phyloP scores from a whole-genome alignment of 2,888 invertebrate genomes.

The Rugalucina vietnamica region DNA sequence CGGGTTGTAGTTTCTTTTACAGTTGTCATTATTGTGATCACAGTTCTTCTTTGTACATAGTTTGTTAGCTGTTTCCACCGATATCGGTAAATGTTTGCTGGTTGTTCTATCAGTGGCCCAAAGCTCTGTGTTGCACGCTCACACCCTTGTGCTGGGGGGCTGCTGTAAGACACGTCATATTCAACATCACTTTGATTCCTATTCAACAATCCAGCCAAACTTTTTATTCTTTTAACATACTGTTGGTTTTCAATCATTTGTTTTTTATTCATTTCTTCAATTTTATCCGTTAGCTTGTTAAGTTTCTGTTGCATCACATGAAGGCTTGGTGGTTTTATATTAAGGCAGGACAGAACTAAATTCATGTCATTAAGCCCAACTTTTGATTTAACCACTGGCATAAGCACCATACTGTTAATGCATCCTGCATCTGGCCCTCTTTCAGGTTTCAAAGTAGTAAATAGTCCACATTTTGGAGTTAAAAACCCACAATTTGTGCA shows the following conservation, averaged over 20 bases:
- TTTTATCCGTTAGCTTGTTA: not conserved
- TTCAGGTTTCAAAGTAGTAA: not conserved
- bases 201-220: not conserved
- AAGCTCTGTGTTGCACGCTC: not conserved
- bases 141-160: not conserved
- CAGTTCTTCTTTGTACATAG: slow-evolving; percentile 4
- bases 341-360: not conserved
- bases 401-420: not conserved
- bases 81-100: not conserved
- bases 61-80: not conserved
- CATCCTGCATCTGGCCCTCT: not conserved
- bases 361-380: not conserved
- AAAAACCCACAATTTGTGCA: not conserved
- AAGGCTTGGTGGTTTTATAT: not conserved
- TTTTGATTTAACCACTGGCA: not conserved
- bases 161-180: no score
- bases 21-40: not conserved
- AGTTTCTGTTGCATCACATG: not conserved
- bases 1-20: slow-evolving; percentile 4
- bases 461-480: not conserved
- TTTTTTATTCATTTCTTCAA: not conserved
- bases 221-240: not conserved
- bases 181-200: not conserved
- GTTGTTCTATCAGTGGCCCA: not conserved
- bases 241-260: slow-evolving; percentile 1